Evolutionary conservation across 2,888 invertebrate genomes (phyloP), one percentile per base, ranked within the genome.

Genomic region (Temnothorax unifasciatus): DNA sequence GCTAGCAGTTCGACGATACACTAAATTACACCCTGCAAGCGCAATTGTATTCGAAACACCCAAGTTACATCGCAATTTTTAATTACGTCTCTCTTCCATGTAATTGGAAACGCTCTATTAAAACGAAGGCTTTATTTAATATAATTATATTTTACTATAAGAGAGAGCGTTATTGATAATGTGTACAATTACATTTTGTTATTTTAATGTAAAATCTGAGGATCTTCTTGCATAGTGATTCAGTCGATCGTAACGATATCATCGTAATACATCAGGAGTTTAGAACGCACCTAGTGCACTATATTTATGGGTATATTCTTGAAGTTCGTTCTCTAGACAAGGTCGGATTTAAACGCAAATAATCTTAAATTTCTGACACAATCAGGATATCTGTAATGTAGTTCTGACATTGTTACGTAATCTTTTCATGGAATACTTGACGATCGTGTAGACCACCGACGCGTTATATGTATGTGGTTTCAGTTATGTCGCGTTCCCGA

Each of bases 11-110:
- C 13, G 29, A 79, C 5, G 5, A 50, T 34, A 47, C 54, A 54
- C 21, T 1, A 18, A 61, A 34, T 59, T 25, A 41, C 47, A 54
- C 25, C 25, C n/a, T 25, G 15, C 29, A 4, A 38, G 21, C 50
- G 15, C 21, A 69, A 29, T 29, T 73, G 11, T 57, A 57, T 73
- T 54, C 18, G 18, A 54, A 71, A 54, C 38, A 71, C 6, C 34
- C 29, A 29, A 61, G 34, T 75, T 21, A 50, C 11, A 66, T 15
- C 0, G 8, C 9, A 1, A 59, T 25, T 59, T 57, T 59, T 59
- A 73, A 73, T 73, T 21, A 4, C 18, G n/a, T 25, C 4, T 71
- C 2, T 52, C 21, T 13, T 54, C 3, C 8, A 57, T 3, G 15
- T 57, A 57, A 73, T 57, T 15, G 5, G n/a, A 57, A 73, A 57